These are phyloP conservation scores for Drosophila acutilabella DNA, from an alignment of 2,888 invertebrate species.

Conservation along the genomic window DNA sequence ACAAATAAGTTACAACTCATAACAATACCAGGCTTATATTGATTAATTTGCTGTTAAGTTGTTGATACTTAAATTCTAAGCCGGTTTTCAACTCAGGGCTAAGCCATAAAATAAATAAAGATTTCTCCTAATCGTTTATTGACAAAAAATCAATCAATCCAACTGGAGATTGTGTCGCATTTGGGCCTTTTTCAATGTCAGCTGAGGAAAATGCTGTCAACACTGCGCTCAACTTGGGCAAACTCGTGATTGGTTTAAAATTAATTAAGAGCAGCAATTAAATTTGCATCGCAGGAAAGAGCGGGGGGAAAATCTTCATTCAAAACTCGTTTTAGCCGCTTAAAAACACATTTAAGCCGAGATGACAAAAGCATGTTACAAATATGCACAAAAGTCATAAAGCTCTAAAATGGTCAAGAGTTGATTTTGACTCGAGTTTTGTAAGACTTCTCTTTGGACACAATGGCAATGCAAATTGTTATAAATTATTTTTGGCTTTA, in stretches of 20 bases:
- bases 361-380: conserved; percentile 31
- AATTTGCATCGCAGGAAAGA: conserved; percentile 43
- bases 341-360: conserved; percentile 17
- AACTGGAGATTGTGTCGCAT: conserved; percentile 16
- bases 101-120: conserved; percentile 2
- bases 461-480: conserved; percentile 26
- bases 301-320: too few species aligned
- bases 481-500: conserved; percentile 55
- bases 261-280: conserved; percentile 62
- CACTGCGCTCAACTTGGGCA: conserved; percentile 31
- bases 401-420: conserved; percentile 38
- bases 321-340: conserved; percentile 42
- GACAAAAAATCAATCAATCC: conserved; percentile 17
- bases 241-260: conserved; percentile 51
- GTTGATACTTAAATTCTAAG: neutral
- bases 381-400: conserved; percentile 51
- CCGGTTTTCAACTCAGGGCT: conserved; percentile 16
- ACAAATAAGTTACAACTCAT: too few species aligned
- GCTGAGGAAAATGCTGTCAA: conserved; percentile 29
- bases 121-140: conserved; percentile 18
- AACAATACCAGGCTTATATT: neutral
- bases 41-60: conserved; percentile 9
- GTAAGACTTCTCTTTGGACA: conserved; percentile 24
- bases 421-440: conserved; percentile 9
- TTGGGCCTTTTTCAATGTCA: conserved; percentile 41